A percentile compares a stretch with the other conserved stretches of the same genome.
Conservation (phyloP, 2,888 invertebrate species). For the Chaitophorus viminalis region DNA sequence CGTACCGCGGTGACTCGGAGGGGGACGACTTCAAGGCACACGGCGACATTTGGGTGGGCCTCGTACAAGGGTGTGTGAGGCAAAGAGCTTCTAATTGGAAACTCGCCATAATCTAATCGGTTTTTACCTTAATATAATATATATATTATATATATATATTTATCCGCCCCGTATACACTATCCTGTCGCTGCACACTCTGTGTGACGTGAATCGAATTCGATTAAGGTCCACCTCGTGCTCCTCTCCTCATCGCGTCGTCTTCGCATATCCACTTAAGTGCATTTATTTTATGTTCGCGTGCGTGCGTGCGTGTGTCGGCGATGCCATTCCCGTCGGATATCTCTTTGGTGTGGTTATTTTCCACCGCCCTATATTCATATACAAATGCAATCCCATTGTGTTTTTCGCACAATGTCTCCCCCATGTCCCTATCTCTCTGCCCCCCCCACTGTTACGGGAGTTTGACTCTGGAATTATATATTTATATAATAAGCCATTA, state of each 20-base stretch:
- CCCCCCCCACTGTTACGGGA: neutral
- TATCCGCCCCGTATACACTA: neutral
- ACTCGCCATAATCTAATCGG: constrained; percentile 51
- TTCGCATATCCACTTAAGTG: neutral
- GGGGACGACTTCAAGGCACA: constrained; percentile 1
- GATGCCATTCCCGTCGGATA: constrained; percentile 9
- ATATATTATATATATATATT: neutral
- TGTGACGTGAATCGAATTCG: constrained; percentile 44
- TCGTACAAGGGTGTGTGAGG: neutral
- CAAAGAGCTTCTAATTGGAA: constrained; percentile 43
- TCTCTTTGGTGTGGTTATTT: neutral
- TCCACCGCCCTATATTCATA: neutral
- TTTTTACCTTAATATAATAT: neutral
- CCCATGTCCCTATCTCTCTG: no score
- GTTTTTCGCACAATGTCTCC: neutral
- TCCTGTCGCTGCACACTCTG: neutral
- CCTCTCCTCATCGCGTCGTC: neutral
- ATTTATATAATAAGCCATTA: neutral
- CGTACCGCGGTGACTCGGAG: no score
- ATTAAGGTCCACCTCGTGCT: neutral
- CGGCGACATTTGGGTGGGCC: neutral
- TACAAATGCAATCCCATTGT: constrained; percentile 13
- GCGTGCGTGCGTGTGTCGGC: neutral
- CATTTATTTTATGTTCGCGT: neutral
- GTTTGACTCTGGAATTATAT: no score